Conservation (phyloP, 2,888 invertebrate species). For the Toxonevra muliebris region DNA sequence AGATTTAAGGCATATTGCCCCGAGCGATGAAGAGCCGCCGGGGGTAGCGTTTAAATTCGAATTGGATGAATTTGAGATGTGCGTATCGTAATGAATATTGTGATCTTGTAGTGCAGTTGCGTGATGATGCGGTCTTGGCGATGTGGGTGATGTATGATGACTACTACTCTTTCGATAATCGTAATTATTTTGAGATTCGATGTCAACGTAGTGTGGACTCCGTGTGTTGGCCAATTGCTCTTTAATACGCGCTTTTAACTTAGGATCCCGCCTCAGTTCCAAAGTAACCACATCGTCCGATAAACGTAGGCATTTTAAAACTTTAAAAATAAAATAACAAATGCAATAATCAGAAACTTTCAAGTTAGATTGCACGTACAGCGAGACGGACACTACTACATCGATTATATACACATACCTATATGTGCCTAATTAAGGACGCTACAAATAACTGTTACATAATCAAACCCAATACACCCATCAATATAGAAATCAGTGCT, state of each 20-base stretch:
- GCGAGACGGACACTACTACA: no score
- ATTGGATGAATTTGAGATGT: slow-evolving; percentile 34
- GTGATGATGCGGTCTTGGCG: slow-evolving; percentile 40
- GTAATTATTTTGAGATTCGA: slow-evolving; percentile 67
- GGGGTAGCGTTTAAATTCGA: not conserved
- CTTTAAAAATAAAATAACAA: slow-evolving; percentile 70
- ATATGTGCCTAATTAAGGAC: no score
- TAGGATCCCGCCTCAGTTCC: slow-evolving; percentile 91
- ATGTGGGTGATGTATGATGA: slow-evolving; percentile 30
- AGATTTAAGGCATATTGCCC: slow-evolving; percentile 53
- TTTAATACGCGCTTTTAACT: slow-evolving; percentile 82
- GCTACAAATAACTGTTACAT: no score
- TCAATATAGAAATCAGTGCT: no score
- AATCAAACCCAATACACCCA: no score
- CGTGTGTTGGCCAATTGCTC: slow-evolving; percentile 74
- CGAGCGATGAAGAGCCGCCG: slow-evolving; percentile 42
- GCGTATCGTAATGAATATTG: slow-evolving; percentile 24
- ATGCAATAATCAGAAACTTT: no score
- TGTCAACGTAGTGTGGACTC: slow-evolving; percentile 67
- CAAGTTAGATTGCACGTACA: no score
- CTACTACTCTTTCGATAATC: slow-evolving; percentile 51
- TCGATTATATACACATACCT: no score
- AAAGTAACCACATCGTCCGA: slow-evolving; percentile 90
- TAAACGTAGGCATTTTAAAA: slow-evolving; percentile 91
- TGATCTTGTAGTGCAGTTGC: slow-evolving; percentile 39